A percentile compares a stretch with the other conserved stretches of the same genome.
These are phyloP conservation scores for Clostera curtula DNA, from an alignment of 2,888 invertebrate genomes.

Conservation along the genomic window DNA sequence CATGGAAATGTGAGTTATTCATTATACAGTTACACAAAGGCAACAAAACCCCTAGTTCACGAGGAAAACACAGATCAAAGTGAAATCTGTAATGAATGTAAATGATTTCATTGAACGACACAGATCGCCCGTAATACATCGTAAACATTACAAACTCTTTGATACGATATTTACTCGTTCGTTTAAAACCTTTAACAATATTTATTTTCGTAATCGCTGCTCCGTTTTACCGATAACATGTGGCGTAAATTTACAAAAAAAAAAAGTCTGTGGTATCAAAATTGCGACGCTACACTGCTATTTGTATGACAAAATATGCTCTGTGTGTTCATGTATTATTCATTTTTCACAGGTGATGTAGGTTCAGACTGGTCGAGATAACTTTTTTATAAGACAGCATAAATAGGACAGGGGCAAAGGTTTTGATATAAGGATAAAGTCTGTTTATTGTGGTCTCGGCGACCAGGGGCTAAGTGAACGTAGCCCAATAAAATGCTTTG, in stretches of 20 bases:
- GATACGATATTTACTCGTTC: no score
- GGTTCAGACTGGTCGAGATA: slow-evolving; percentile 31
- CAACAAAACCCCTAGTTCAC: no score
- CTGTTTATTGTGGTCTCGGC: slow-evolving; percentile 39
- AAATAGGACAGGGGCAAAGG: slow-evolving; percentile 29
- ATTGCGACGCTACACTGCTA: slow-evolving; percentile 30
- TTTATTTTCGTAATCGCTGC: no score
- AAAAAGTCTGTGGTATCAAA: slow-evolving; percentile 17
- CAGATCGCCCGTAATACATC: neutral
- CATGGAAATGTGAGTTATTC: no score
- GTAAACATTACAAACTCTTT: no score
- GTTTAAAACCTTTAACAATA: no score
- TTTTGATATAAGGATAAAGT: slow-evolving; percentile 38
- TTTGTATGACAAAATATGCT: slow-evolving; percentile 35
- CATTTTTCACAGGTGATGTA: slow-evolving; percentile 35
- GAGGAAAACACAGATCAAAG: slow-evolving; percentile 1
- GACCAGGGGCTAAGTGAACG: slow-evolving; percentile 25
- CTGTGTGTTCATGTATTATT: slow-evolving; percentile 37
- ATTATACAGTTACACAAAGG: no score
- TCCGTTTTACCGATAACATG: no score
- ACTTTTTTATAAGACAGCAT: slow-evolving; percentile 12
- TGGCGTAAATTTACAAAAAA: slow-evolving; percentile 11
- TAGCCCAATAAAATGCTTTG: slow-evolving; percentile 41
- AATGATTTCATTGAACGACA: neutral
- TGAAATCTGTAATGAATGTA: neutral